Base-by-base conservation (phyloP, 2,888 invertebrate species). In the Palloptera scutellata region DNA sequence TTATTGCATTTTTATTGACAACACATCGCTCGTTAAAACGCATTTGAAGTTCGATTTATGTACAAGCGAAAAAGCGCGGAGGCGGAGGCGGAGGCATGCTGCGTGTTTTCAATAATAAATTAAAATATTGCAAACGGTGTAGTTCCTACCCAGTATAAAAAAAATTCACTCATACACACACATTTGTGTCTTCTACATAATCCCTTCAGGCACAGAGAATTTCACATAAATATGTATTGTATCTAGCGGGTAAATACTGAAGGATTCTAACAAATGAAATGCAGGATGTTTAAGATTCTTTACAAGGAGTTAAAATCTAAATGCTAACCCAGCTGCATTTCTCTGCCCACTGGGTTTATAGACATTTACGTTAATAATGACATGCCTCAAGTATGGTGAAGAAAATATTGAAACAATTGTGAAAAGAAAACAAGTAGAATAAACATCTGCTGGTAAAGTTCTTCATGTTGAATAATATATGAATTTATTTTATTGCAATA, bases 271-370 rank as follows among this genome's bases (percentile, higher is more conserved):
- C 30, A 30, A 4, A 30, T 2, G 3, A 30, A 30, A 30, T 30
- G 6, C 6, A 30, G 6, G 30, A 30, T 4, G 6, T 6, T 30
- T 2, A 6, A 30, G 30, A 30, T 30, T 30, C 6, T 3, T 1
- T 19, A 20, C 40, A 1, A 20, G 9, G 12, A 61, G 51, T 48
- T 48, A 4, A 48, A 48, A 48, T 48, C 19, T n/a, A 10, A 40
- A 59, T 40, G 41, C 4, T 17, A 11, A 13, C 15, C 5, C 19
- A 54, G 43, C 30, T 59, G 59, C 17, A 69, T 72, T 77, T 70
- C 66, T 76, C 75, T 77, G 74, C 76, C 69, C 71, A 72, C 51
- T 60, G 55, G 48, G 41, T 30, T 58, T 52, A 57, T 15, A 9
- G 19, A 15, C 43, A 60, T 43, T 63, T 61, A 59, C 57, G 64